Evolutionary conservation across 2,888 invertebrate species (phyloP).

Genomic region (Morinoia aosen): DNA sequence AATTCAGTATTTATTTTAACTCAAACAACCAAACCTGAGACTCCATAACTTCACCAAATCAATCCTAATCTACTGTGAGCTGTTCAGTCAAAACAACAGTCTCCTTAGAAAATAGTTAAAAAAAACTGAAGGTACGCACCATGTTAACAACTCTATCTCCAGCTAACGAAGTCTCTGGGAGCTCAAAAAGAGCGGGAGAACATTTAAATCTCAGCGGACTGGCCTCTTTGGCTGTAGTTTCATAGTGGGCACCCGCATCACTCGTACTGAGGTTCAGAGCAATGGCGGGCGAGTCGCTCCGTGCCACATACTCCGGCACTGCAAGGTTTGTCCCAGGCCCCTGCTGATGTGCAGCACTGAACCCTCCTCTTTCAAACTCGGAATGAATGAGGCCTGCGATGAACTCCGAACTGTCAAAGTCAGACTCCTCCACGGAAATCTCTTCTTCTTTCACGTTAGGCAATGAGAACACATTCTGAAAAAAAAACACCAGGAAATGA

Average conservation of each 20-base stretch:
- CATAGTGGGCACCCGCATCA: not conserved
- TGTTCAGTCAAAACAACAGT: too few species aligned
- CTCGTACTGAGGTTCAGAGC: conserved; percentile 30
- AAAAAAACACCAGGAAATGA: not conserved
- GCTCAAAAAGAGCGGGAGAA: not conserved
- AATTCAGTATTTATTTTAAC: too few species aligned
- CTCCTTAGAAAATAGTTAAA: too few species aligned
- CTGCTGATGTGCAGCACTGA: not conserved
- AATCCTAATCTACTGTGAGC: too few species aligned
- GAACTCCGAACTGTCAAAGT: not conserved
- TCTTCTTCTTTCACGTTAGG: conserved; percentile 16
- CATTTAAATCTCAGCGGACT: not conserved
- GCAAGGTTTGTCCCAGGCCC: not conserved
- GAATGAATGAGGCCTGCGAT: not conserved
- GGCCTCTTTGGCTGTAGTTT: not conserved
- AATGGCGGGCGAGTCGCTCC: conserved; percentile 21
- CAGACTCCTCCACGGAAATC: not conserved
- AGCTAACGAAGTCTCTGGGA: not conserved
- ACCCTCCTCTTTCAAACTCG: not conserved
- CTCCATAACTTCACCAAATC: too few species aligned
- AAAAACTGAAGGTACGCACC: not conserved
- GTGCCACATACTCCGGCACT: not conserved
- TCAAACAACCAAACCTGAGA: too few species aligned
- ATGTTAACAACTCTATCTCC: not conserved
- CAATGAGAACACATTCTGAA: not conserved